A percentile compares a stretch with the other conserved stretches of the same genome.
Conservation (phyloP, 2,113 vertebrate species). For the Silurus meridionalis region DNA sequence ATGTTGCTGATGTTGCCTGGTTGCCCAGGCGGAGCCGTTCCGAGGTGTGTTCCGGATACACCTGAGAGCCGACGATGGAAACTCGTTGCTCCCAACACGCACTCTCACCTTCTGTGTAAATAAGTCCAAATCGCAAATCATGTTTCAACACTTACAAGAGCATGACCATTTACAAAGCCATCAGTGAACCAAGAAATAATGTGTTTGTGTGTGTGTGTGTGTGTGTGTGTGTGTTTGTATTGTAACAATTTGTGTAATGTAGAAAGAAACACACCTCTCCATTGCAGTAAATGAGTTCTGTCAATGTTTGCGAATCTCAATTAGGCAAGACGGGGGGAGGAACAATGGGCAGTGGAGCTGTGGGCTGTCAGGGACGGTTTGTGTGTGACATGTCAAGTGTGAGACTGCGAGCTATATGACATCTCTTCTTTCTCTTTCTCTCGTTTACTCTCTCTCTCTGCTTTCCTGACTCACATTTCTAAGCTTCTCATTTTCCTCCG, state of each 20-base stretch:
- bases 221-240: slow-evolving; percentile 41
- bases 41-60: background rate
- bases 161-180: slow-evolving; percentile 61
- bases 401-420: slow-evolving; percentile 42
- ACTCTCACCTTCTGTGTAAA: slow-evolving; percentile 36
- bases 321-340: slow-evolving; percentile 58
- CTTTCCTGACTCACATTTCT: background rate
- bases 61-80: background rate
- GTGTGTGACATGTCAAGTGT: slow-evolving; percentile 44
- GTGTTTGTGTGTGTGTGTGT: slow-evolving; percentile 27
- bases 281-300: slow-evolving; percentile 74
- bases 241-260: slow-evolving; percentile 71
- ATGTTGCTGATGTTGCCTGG: background rate
- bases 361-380: slow-evolving; percentile 58
- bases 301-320: slow-evolving; percentile 75
- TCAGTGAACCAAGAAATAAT: slow-evolving; percentile 42
- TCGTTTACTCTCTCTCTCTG: background rate
- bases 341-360: slow-evolving; percentile 63
- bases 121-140: slow-evolving; percentile 47
- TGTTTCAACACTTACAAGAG: slow-evolving; percentile 60
- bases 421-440: slow-evolving; percentile 8
- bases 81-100: background rate
- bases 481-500: background rate
- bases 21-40: background rate
- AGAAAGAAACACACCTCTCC: slow-evolving; percentile 67